Evolutionary conservation across 2,113 vertebrate species (phyloP).

Genomic region (Crypturellus undulatus): DNA sequence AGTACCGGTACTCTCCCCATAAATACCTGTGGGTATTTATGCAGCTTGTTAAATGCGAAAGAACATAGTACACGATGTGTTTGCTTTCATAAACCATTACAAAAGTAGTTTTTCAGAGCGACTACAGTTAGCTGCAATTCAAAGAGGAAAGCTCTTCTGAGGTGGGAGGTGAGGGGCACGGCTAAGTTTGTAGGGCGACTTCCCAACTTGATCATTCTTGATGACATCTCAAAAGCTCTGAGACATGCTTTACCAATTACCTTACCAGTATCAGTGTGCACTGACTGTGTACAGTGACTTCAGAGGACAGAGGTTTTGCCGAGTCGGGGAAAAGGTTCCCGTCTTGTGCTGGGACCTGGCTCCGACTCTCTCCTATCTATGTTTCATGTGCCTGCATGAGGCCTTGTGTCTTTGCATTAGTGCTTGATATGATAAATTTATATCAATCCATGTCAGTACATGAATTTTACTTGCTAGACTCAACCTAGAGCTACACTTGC

Average conservation of each 20-base stretch:
- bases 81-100: background rate
- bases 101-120: background rate
- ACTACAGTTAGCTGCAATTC: background rate
- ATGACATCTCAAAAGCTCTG: background rate
- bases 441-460: background rate
- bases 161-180: background rate
- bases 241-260: background rate
- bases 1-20: background rate
- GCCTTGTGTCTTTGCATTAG: background rate
- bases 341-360: background rate
- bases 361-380: background rate
- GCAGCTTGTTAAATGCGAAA: background rate
- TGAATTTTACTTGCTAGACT: background rate
- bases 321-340: background rate
- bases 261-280: accelerated
- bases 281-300: background rate
- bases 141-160: background rate
- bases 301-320: background rate
- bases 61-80: background rate
- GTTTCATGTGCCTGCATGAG: background rate
- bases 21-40: background rate
- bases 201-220: background rate
- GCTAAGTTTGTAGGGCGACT: background rate
- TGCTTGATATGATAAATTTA: background rate
- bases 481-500: no score